Evolutionary conservation across 2,797 vertebrate genomes (phyloP).

Genomic region (Sebastes taczanowskii): DNA sequence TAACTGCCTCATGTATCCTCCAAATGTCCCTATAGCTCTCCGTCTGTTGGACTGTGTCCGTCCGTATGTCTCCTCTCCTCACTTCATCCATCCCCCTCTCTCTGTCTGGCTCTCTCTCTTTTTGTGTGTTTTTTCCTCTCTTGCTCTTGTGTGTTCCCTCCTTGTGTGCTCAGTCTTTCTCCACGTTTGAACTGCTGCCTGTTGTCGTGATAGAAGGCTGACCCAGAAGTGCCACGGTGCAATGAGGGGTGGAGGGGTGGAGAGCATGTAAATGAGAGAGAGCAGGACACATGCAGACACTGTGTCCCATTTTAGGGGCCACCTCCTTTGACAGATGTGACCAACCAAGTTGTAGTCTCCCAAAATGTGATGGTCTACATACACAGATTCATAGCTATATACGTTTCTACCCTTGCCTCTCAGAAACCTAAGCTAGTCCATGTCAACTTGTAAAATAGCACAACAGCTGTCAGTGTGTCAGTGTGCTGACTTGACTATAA

Average conservation of each 20-base stretch:
- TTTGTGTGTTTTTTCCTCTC: neutral
- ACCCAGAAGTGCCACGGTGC: conserved; percentile 48
- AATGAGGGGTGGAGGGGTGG: conserved; percentile 23
- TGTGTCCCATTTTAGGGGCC: neutral
- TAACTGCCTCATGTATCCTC: conserved; percentile 81
- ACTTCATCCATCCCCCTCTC: conserved; percentile 51
- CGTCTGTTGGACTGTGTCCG: conserved; percentile 72
- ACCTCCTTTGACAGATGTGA: conserved; percentile 22
- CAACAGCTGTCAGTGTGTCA: too few relatives aligned
- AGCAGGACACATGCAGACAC: neutral
- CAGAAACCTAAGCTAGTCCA: neutral
- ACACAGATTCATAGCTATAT: neutral
- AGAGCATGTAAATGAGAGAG: conserved; percentile 33
- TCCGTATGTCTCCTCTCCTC: conserved; percentile 71
- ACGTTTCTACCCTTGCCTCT: neutral
- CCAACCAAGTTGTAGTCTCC: neutral
- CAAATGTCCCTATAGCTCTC: conserved; percentile 79
- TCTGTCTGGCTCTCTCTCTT: conserved; percentile 22
- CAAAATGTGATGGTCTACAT: neutral
- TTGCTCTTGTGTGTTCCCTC: conserved; percentile 3
- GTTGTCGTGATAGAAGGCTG: conserved; percentile 23
- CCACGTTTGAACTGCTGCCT: conserved; percentile 32
- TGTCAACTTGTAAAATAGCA: neutral
- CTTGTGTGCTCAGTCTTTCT: conserved; percentile 4
- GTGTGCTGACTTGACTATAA: too few relatives aligned